phyloP scores from a whole-genome alignment of 2,113 vertebrate species.

The Pyxicephalus adspersus region DNA sequence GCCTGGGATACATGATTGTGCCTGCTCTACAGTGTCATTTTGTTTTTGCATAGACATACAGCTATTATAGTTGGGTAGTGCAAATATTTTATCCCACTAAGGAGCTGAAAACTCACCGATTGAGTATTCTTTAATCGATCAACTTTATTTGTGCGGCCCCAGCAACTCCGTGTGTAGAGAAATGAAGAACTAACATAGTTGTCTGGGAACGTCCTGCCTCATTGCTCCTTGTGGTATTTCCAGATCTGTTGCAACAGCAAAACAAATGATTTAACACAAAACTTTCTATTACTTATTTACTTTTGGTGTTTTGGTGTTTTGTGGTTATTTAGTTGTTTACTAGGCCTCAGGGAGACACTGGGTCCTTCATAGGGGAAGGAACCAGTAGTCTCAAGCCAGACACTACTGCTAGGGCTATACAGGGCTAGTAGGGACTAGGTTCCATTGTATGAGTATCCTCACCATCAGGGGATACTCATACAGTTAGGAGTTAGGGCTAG shows the following conservation, averaged over 20 bases:
- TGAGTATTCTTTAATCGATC: slow-evolving; percentile 31
- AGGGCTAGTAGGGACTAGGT: no score
- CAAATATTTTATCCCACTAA: slow-evolving; percentile 1
- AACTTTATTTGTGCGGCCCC: slow-evolving; percentile 47
- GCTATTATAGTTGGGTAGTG: background rate
- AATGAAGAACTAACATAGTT: slow-evolving; percentile 48
- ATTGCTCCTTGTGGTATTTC: slow-evolving; percentile 55
- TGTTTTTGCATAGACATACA: background rate
- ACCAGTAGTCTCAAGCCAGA: no score
- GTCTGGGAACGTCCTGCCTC: slow-evolving; percentile 46
- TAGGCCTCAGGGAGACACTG: no score
- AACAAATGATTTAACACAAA: slow-evolving; percentile 56
- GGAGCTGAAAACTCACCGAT: slow-evolving; percentile 3
- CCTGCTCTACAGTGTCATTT: no score
- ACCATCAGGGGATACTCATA: no score
- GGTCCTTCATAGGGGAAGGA: no score
- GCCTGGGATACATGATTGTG: no score
- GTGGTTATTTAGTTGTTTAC: no score
- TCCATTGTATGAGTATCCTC: no score
- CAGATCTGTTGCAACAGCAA: slow-evolving; percentile 46
- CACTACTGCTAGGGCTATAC: no score
- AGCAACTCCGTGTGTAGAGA: slow-evolving; percentile 42
- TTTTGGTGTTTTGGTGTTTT: no score
- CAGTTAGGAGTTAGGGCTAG: no score
- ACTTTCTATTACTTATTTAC: slow-evolving; percentile 57